A percentile compares a stretch with the other conserved stretches of the same genome.
Conservation (phyloP, 1,140 invertebrate genomes). For the Plectrocnemia conspersa region DNA sequence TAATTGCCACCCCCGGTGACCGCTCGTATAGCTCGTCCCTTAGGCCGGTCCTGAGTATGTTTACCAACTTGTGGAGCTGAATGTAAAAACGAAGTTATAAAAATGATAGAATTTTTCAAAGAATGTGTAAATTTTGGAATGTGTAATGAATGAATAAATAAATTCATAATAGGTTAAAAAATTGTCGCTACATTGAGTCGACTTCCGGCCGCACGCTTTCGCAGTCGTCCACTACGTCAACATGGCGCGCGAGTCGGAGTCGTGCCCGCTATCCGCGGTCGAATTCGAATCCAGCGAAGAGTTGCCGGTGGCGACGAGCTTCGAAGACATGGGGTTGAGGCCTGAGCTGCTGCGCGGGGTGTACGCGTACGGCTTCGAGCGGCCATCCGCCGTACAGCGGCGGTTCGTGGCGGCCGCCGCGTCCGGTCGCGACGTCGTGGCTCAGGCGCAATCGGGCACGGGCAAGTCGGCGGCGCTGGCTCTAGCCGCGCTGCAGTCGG, state of each 20-base stretch:
- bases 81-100: too few species aligned
- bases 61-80: too few species aligned
- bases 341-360: constrained; percentile 94
- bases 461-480: constrained; percentile 99
- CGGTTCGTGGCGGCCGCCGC: constrained; percentile 94
- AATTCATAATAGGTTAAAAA: too few species aligned
- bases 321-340: constrained; percentile 91
- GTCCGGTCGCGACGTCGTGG: constrained; percentile 96
- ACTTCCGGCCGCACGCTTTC: too few species aligned
- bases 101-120: too few species aligned
- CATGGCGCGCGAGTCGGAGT: too few species aligned
- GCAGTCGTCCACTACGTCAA: not conserved
- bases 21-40: too few species aligned
- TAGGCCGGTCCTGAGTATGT: too few species aligned
- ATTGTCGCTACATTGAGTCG: too few species aligned
- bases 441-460: constrained; percentile 98
- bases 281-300: constrained; percentile 99
- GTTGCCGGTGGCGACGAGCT: constrained; percentile 95
- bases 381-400: constrained; percentile 98
- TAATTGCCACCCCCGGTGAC: too few species aligned
- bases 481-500: constrained; percentile 88
- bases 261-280: constrained; percentile 74
- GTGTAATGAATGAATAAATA: too few species aligned
- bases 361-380: constrained; percentile 99
- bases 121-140: too few species aligned